These are phyloP conservation scores for Fratercula arctica DNA, from an alignment of 2,797 vertebrate genomes.

Conservation along the genomic window DNA sequence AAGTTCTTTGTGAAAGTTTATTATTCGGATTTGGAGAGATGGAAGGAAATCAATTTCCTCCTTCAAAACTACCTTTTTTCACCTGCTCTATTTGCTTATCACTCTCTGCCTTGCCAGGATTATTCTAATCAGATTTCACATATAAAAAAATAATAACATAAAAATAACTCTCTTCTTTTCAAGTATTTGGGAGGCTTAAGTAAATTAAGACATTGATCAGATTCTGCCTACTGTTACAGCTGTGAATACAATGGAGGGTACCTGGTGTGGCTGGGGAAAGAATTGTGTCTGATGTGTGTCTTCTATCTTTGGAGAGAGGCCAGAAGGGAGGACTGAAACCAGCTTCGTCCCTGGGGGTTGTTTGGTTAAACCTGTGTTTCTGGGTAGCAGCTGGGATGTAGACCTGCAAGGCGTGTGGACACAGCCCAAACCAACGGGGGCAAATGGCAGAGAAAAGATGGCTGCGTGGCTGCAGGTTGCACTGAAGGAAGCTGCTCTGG, in stretches of 20 bases:
- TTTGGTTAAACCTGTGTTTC: not conserved
- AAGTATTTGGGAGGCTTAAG: slow-evolving; percentile 15
- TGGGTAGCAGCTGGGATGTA: not conserved
- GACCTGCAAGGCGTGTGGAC: not conserved
- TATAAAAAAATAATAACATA: not conserved
- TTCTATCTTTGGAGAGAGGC: not conserved
- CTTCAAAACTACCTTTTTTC: slow-evolving; percentile 19
- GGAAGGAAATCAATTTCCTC: slow-evolving; percentile 48
- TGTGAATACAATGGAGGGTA: not conserved
- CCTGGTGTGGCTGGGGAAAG: not conserved
- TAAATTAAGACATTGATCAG: slow-evolving; percentile 38
- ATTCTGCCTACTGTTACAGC: not conserved
- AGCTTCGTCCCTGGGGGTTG: fast-evolving
- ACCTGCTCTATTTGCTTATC: slow-evolving; percentile 14
- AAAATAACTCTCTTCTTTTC: slow-evolving; percentile 45
- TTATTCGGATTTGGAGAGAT: slow-evolving; percentile 3
- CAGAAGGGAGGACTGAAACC: not conserved
- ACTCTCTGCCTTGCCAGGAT: not conserved
- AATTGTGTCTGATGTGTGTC: not conserved
- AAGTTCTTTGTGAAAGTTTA: slow-evolving; percentile 23
- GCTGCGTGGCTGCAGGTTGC: not conserved
- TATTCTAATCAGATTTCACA: slow-evolving; percentile 58
- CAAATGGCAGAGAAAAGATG: not conserved
- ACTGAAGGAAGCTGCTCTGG: not conserved
- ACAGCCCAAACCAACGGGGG: not conserved